Conservation (phyloP, 1,140 invertebrate species). For the Macrostomum lignano region DNA sequence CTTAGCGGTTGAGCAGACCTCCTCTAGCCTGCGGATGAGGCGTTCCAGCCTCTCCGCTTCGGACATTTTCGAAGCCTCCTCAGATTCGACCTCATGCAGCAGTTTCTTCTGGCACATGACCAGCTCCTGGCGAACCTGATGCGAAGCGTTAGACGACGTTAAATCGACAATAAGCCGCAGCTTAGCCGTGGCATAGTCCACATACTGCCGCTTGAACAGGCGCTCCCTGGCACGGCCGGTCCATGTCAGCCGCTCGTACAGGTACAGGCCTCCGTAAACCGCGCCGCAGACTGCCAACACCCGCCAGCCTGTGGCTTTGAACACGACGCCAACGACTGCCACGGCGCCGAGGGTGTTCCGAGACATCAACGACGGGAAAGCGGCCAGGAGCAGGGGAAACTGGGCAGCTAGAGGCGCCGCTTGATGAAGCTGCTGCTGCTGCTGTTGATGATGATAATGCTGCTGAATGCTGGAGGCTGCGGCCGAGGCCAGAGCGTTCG, state of each 20-base stretch:
- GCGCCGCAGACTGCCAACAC: slow-evolving; percentile 52
- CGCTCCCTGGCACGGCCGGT: slow-evolving; percentile 69
- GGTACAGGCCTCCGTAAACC: slow-evolving; percentile 63
- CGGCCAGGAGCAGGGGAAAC: slow-evolving; percentile 15
- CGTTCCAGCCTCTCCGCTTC: too few relatives aligned
- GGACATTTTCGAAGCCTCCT: too few relatives aligned
- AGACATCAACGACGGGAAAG: slow-evolving; percentile 21
- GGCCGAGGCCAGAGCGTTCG: too few relatives aligned
- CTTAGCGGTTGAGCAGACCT: too few relatives aligned
- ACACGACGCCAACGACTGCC: slow-evolving; percentile 45
- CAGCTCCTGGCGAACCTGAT: slow-evolving; percentile 58
- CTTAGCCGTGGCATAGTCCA: slow-evolving; percentile 70
- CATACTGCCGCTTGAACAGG: slow-evolving; percentile 79
- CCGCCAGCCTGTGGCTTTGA: slow-evolving; percentile 90
- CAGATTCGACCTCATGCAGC: too few relatives aligned
- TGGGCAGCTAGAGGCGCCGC: too few relatives aligned
- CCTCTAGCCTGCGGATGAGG: too few relatives aligned
- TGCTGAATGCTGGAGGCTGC: too few relatives aligned
- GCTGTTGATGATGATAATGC: too few relatives aligned
- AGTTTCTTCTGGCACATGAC: neutral
- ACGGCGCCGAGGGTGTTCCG: slow-evolving; percentile 30
- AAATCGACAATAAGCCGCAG: slow-evolving; percentile 66
- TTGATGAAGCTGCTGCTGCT: too few relatives aligned
- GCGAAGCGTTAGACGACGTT: slow-evolving; percentile 86
- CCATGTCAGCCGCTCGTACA: slow-evolving; percentile 84